Evolutionary conservation across 2,888 invertebrate genomes (phyloP).

Genomic region (Imbricaverruca yamaguchii): DNA sequence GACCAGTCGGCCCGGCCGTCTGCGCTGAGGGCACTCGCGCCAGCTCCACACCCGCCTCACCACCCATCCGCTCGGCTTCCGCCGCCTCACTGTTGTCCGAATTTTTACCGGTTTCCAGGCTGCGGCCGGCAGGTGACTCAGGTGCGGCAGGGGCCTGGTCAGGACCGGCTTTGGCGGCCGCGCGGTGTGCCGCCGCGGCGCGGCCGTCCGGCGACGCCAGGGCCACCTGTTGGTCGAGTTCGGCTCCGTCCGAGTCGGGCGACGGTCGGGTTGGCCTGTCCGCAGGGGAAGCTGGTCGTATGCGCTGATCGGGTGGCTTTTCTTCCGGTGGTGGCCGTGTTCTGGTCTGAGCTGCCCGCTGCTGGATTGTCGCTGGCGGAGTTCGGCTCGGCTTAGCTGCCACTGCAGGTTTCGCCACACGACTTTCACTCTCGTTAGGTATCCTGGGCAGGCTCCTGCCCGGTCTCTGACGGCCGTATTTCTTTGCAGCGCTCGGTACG

Average conservation of each 20-base stretch:
- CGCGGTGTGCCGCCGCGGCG: background rate
- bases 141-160: background rate
- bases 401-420: background rate
- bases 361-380: background rate
- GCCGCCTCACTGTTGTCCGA: background rate
- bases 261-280: background rate
- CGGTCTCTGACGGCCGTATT: background rate
- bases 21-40: background rate
- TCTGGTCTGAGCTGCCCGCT: background rate
- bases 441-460: background rate
- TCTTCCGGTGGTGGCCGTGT: background rate
- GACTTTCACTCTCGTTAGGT: background rate
- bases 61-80: background rate
- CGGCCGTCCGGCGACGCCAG: background rate
- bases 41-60: background rate
- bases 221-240: background rate
- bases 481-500: background rate
- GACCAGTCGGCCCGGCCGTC: background rate
- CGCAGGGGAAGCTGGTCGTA: background rate
- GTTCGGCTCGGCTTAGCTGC: background rate
- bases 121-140: background rate
- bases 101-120: constrained; percentile 14
- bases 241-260: background rate
- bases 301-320: background rate
- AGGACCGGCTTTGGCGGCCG: constrained; percentile 11